Percentiles rank a stretch among this genome's conserved stretches.
These are phyloP conservation scores for Agonum fuliginosum DNA, from an alignment of 2,888 invertebrate species.

Conservation along the genomic window DNA sequence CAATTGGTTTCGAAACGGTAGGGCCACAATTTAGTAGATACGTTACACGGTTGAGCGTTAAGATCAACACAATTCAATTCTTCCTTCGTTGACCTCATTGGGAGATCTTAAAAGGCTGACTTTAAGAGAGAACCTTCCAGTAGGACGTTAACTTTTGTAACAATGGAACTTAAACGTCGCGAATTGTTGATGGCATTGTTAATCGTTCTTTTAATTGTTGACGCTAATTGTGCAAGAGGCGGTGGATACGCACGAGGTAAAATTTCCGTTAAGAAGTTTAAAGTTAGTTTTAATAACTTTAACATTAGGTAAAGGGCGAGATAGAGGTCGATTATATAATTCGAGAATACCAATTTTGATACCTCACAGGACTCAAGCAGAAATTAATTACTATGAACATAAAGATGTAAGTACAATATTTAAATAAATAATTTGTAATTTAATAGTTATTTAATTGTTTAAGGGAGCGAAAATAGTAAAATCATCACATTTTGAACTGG, in stretches of 20 bases:
- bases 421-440: constrained; percentile 1
- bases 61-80: constrained; percentile 11
- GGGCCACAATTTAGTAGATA: neutral
- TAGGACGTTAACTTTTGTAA: neutral
- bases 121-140: constrained; percentile 12
- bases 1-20: constrained; percentile 50
- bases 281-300: neutral
- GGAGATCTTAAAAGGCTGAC: constrained; percentile 46
- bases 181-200: constrained; percentile 11
- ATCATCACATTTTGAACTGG: constrained; percentile 83
- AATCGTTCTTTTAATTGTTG: constrained; percentile 2
- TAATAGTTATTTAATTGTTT: constrained; percentile 5
- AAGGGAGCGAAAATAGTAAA: constrained; percentile 83
- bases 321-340: constrained; percentile 71
- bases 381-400: constrained; percentile 78
- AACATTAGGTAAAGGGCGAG: constrained; percentile 66
- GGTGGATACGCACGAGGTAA: constrained; percentile 38
- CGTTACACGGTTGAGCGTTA: constrained; percentile 8
- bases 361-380: constrained; percentile 76
- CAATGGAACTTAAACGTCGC: constrained; percentile 17
- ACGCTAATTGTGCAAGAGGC: constrained; percentile 16
- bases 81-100: constrained; percentile 44
- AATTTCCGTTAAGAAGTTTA: neutral
- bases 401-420: constrained; percentile 79
- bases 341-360: constrained; percentile 76